These are phyloP conservation scores for Hymenochirus boettgeri DNA, from an alignment of 2,113 vertebrate species.

Conservation along the genomic window DNA sequence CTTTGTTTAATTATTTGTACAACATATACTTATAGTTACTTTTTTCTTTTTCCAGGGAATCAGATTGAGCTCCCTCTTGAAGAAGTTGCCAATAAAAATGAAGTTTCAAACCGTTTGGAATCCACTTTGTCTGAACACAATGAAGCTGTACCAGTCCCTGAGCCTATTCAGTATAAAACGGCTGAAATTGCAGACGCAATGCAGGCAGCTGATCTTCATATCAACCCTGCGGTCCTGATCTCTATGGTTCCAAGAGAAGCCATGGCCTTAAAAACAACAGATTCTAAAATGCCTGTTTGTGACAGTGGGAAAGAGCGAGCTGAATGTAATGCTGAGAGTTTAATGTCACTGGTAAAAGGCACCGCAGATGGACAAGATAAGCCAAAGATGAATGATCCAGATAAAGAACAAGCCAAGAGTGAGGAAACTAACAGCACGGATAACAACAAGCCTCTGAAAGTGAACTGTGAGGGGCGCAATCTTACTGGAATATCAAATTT, in stretches of 20 bases:
- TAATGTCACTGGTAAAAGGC: background rate
- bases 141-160: slow-evolving; percentile 2
- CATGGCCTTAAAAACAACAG: slow-evolving; percentile 48
- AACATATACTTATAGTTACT: too few relatives aligned
- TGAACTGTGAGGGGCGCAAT: slow-evolving; percentile 86
- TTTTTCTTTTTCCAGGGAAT: slow-evolving; percentile 8
- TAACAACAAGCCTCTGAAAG: slow-evolving; percentile 74
- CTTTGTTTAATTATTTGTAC: too few relatives aligned
- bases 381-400: slow-evolving; percentile 50
- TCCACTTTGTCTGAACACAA: background rate
- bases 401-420: slow-evolving; percentile 6
- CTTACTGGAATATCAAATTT: slow-evolving; percentile 61
- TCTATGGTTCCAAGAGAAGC: slow-evolving; percentile 69
- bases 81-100: slow-evolving; percentile 12
- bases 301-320: slow-evolving; percentile 37
- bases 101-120: background rate
- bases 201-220: slow-evolving; percentile 58
- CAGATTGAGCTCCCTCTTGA: background rate
- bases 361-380: slow-evolving; percentile 25
- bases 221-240: slow-evolving; percentile 59
- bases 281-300: slow-evolving; percentile 50
- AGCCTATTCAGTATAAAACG: slow-evolving; percentile 58
- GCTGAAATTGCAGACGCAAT: slow-evolving; percentile 75
- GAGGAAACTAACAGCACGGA: slow-evolving; percentile 79
- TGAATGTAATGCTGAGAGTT: slow-evolving; percentile 15